Base-by-base conservation (phyloP, 92 coral and sea anemone genomes). In the Palythoa grandis region DNA sequence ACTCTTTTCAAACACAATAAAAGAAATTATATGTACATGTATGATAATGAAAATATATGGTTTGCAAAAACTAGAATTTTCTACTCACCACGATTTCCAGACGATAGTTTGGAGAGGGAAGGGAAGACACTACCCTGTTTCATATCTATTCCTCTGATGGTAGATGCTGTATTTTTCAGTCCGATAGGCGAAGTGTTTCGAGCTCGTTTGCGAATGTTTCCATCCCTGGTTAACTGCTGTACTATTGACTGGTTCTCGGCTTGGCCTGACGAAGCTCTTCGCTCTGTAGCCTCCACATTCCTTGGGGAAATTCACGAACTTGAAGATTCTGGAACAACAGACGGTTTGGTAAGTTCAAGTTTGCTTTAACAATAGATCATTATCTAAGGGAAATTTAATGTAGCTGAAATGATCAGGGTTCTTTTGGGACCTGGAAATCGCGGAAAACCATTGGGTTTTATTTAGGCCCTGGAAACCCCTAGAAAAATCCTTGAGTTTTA, bases 111-210 rank as follows among this genome's bases (percentile, higher is more conserved):
- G 20, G 65, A 63, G 10, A 16, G 29, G 69, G 25, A 9, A 63
- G 47, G 39, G 74, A 29, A 16, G 24, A 23, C 10, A 11, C 1
- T 69, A 15, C 2, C 24, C 35, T 75, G 13, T 13, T 29, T 29
- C 35, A 29, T 29, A 9, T 53, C 11, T 19, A 6, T 39, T 40
- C 22, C 39, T 22, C 14, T 79, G 57, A 40, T 61, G 40, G 35
- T 7, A 22, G 20, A 5, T 79, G 13, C 25, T 78, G 25, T 19
- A 12, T 87, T 52, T 72, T 47, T 77, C 90, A 96, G 99, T 82
- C 99, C 99, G n/a, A 96, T 96, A 65, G 99, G 99, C 47, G 99
- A 96, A 86, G 90, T 96, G 69, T 96, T 96, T 92, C 98, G 99
- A 67, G 99, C 99, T 14, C 95, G 99, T 73, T 90, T 96, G 57